Evolutionary conservation across 2,888 invertebrate species (phyloP).

Genomic region (Anaspis maculata): DNA sequence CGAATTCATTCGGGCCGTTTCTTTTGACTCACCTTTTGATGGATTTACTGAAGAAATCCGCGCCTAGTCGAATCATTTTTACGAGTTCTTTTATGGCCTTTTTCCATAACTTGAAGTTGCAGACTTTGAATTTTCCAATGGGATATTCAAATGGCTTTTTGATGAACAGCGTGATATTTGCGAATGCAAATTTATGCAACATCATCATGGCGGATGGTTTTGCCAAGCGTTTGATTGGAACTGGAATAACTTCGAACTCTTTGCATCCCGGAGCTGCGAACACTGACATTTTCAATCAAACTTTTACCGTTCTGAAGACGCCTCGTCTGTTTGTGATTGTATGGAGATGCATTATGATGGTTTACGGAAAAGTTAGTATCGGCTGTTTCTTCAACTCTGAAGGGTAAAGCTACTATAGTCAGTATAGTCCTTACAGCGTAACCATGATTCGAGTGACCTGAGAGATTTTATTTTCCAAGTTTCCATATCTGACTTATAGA

Average conservation of each 20-base stretch:
- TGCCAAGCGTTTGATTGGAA: conserved; percentile 25
- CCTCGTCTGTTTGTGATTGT: not conserved
- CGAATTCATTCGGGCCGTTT: conserved; percentile 2
- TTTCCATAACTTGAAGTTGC: conserved; percentile 23
- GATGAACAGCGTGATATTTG: conserved; percentile 21
- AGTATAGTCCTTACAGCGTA: too few species aligned
- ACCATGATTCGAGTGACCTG: too few species aligned
- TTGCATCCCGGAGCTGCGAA: conserved; percentile 35
- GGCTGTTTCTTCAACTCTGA: too few species aligned
- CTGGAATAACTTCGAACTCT: conserved; percentile 34
- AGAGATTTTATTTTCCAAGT: too few species aligned
- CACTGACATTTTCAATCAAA: conserved; percentile 23
- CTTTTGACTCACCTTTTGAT: conserved; percentile 2
- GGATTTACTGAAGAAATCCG: not conserved
- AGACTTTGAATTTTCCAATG: conserved; percentile 25
- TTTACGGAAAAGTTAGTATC: conserved; percentile 1
- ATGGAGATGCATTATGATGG: not conserved
- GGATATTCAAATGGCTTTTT: conserved; percentile 11
- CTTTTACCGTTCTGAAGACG: not conserved
- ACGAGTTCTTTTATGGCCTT: conserved; percentile 28
- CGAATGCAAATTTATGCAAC: conserved; percentile 35
- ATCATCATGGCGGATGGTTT: conserved; percentile 34
- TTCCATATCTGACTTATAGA: too few species aligned
- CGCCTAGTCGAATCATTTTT: conserved; percentile 32
- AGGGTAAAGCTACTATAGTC: too few species aligned